Base-by-base conservation (phyloP, 2,797 vertebrate species). In the Picus viridis region DNA sequence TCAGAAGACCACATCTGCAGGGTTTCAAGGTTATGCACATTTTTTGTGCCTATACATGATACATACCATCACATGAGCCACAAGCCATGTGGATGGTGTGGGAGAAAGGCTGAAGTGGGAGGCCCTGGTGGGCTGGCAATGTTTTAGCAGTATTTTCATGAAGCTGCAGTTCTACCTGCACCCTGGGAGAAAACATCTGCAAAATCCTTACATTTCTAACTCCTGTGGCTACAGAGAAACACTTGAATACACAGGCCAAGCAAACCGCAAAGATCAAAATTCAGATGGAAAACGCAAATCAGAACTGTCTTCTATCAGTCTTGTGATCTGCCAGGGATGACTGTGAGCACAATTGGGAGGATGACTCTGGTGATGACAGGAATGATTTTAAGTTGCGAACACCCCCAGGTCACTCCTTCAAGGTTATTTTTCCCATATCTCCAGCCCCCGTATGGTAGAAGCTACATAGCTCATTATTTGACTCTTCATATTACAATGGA, bases 131-230 rank as follows among this genome's bases (percentile, higher is more conserved):
- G 45, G 70, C 63, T 91, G 76, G 58, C 34, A 54, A 11, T 7
- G 59, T 10, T 77, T 53, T 69, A 56, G 47, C 20, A 27, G 43
- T 17, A 29, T 59, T 57, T 78, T 74, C 61, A 64, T 16, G 49
- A 74, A 88, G 54, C 56, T 75, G 51, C 69, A 76, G 78, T 67
- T 92, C 79, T 85, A 89, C 76, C 76, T 92, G 79, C 49, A 24
- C 6, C 73, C 56, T 34, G 15, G 79, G n/a, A 92, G 34, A 81
- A 86, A 75, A n/a, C 8, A 3, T 57, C 86, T 63, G 76, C 56
- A 57, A 57, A 78, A 7, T 10, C 27, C 14, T 78, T 18, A 34
- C 39, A 30, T 61, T 79, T 73, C 51, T 74, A 23, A 47, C 43
- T 27, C 17, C 1, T 45, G 59, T 11, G 24, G 34, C 43, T 72